Base-by-base conservation (phyloP, 2,888 invertebrate species). In the Poecilus cupreus region DNA sequence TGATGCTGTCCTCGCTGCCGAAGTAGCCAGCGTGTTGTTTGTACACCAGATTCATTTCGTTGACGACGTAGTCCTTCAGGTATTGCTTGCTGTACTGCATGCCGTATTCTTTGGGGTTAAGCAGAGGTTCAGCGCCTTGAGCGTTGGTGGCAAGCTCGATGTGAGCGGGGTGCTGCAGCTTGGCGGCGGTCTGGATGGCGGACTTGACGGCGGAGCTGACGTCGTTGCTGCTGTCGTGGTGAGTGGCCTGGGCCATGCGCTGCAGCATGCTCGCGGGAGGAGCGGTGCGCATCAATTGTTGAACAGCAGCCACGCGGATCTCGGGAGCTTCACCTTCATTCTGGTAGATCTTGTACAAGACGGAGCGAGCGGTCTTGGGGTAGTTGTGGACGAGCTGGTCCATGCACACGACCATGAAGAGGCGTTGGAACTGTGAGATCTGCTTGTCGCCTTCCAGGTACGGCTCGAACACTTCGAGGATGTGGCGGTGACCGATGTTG, bases 191-290 rank as follows among this genome's bases (percentile, higher is more conserved):
- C 86, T 90, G 87, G 82, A 95, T 93, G n/a, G 90, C 89, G 22
- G 92, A 91, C 86, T 93, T 93, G 5, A 94, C 91, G n/a, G 91
- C 92, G 80, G 93, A 90, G 83, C 93, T 93, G 0, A 95, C 94
- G 57, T 94, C 91, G 72, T 91, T 88, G 86, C 91, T 92, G 16
- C 89, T 89, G 85, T 95, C 95, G 70, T 90, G 87, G 83, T 93
- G 91, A 5, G 94, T 94, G 89, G 92, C 92, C 85, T 91, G 90
- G 20, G 95, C 95, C 92, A 95, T 94, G 26, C 92, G 90, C 88
- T 93, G 93, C 86, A 95, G 91, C 91, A 94, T 92, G 11, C 89
- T 89, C 18, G 90, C 88, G 6, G 93, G 91, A 32, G 94, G 94
- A 51, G 90, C 89, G 11, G 92, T 90, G 84, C 89, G 90, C 89